A percentile compares a stretch with the other conserved stretches of the same genome.
phyloP scores from a whole-genome alignment of 1,140 invertebrate genomes.

The Plodia interpunctella region DNA sequence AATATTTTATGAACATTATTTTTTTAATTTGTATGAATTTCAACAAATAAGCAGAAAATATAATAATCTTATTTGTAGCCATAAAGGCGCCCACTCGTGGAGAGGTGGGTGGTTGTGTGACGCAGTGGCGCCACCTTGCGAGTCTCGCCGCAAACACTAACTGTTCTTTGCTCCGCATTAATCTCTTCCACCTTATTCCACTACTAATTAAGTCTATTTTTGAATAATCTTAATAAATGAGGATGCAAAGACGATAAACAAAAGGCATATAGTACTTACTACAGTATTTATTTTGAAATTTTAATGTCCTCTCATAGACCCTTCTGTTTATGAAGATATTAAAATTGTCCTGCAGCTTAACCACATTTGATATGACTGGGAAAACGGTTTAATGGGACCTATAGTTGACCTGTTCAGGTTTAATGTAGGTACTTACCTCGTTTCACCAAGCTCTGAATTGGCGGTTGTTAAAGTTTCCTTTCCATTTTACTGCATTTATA shows the following conservation, averaged over 20 bases:
- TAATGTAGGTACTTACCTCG: not conserved
- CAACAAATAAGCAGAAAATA: not conserved
- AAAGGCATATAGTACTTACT: constrained; percentile 3
- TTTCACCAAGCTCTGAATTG: not conserved
- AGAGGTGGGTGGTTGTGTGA: constrained; percentile 13
- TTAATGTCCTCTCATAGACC: not conserved
- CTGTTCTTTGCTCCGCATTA: constrained; percentile 35
- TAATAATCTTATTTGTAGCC: constrained; percentile 3
- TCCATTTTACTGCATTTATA: too few species aligned
- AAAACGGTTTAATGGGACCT: not conserved
- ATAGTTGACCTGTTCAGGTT: not conserved
- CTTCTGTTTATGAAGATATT: constrained; percentile 1
- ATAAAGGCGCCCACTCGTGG: constrained; percentile 20
- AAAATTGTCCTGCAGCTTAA: not conserved
- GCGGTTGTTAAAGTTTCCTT: not conserved
- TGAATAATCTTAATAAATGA: not conserved
- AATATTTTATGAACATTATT: too few species aligned
- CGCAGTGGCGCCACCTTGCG: constrained; percentile 40
- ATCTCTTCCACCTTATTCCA: not conserved
- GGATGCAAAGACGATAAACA: constrained; percentile 1
- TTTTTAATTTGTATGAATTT: not conserved
- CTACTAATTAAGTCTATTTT: not conserved
- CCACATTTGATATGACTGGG: not conserved
- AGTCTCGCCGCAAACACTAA: constrained; percentile 30
- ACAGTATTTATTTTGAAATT: constrained; percentile 5